Evolutionary conservation across 37 sponge, comb jelly and placozoan species (phyloP).

Genomic region (Cladorhizidae sp.): DNA sequence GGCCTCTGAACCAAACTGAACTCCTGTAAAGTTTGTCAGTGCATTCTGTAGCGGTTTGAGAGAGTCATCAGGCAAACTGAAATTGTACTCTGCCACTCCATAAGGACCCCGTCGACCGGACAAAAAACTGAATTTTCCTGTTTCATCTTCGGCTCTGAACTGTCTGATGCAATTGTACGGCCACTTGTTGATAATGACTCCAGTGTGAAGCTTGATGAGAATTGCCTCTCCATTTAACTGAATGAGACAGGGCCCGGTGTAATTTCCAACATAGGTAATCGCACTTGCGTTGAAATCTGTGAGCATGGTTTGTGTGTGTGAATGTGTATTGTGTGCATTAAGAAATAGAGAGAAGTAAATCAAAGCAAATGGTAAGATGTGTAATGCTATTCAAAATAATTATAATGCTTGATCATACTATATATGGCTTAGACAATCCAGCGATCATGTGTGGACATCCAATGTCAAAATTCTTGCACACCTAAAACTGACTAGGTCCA

Average conservation of each 20-base stretch:
- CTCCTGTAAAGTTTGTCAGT: constrained; percentile 47
- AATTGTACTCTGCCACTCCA: constrained; percentile 59
- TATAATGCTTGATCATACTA: too few species aligned
- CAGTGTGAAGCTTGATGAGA: background rate
- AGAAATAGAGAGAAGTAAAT: too few species aligned
- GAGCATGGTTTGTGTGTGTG: background rate
- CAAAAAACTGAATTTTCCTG: constrained; percentile 43
- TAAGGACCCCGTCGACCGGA: constrained; percentile 58
- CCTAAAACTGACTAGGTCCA: too few species aligned
- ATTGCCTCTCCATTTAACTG: constrained; percentile 33
- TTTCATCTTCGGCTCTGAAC: constrained; percentile 47
- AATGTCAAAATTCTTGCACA: too few species aligned
- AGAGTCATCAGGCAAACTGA: constrained; percentile 4
- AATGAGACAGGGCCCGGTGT: constrained; percentile 41
- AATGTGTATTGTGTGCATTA: too few species aligned
- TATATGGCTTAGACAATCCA: too few species aligned
- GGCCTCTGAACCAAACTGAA: constrained; percentile 12
- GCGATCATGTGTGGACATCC: too few species aligned
- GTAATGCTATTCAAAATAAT: too few species aligned
- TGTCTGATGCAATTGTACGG: constrained; percentile 60
- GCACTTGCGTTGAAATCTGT: constrained; percentile 44
- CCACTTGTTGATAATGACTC: constrained; percentile 34
- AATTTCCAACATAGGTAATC: constrained; percentile 33
- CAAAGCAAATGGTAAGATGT: too few species aligned
- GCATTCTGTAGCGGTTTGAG: constrained; percentile 20